Percentiles rank a stretch among this genome's conserved stretches.
Evolutionary conservation across 1,140 invertebrate species (phyloP).

Genomic region (Globodera ellingtonae): DNA sequence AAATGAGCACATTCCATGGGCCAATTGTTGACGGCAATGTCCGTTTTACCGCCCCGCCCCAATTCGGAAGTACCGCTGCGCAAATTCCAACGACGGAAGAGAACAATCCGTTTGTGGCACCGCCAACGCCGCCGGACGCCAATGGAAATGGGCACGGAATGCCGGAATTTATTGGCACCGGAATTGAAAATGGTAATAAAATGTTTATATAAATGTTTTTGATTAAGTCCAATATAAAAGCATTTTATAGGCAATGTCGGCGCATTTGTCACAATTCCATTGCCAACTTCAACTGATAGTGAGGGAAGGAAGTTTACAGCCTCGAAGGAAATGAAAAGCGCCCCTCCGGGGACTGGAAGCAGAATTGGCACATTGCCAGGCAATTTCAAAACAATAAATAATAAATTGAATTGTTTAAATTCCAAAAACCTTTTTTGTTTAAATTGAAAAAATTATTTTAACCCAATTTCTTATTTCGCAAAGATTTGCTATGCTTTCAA

Average conservation of each 20-base stretch:
- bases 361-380: background rate
- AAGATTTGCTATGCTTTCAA: conserved; percentile 35
- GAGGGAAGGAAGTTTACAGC: background rate
- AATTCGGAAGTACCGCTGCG: background rate
- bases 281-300: background rate
- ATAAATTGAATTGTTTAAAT: background rate
- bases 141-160: too few relatives aligned
- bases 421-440: conserved; percentile 15
- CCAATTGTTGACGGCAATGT: conserved; percentile 12
- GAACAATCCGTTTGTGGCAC: conserved; percentile 15
- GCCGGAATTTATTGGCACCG: too few relatives aligned
- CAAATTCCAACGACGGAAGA: background rate
- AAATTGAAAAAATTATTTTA: conserved; percentile 3
- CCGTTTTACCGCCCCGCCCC: background rate
- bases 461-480: background rate
- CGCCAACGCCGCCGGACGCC: background rate
- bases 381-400: conserved; percentile 1
- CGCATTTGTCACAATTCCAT: background rate
- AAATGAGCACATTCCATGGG: conserved; percentile 6
- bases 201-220: too few relatives aligned
- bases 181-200: too few relatives aligned
- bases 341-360: background rate
- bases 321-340: background rate
- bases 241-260: background rate
- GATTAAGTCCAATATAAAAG: too few relatives aligned